phyloP scores from a whole-genome alignment of 2,888 invertebrate genomes.

The Sinelater perroti region DNA sequence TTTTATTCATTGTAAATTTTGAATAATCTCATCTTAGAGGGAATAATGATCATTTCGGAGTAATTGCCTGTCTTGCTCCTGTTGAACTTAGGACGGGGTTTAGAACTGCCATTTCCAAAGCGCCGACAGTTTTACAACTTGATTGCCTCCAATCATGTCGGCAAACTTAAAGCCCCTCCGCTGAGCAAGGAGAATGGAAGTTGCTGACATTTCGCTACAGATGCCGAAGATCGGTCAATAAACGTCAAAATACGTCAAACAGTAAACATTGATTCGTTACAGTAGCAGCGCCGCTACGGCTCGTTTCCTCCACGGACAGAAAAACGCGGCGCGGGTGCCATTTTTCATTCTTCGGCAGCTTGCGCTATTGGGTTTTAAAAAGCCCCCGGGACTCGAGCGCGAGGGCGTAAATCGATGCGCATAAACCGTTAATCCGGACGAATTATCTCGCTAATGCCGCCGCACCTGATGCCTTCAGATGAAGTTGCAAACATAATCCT shows the following conservation, averaged over 20 bases:
- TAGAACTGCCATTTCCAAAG: constrained; percentile 52
- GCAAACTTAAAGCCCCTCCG: constrained; percentile 38
- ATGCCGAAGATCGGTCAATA: constrained; percentile 46
- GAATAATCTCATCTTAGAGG: too few species aligned
- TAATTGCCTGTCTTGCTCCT: too few species aligned
- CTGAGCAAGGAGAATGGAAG: constrained; percentile 35
- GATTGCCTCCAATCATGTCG: constrained; percentile 47
- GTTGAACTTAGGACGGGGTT: too few species aligned
- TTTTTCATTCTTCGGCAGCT: too few species aligned
- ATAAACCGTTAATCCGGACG: neutral
- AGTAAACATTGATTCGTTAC: constrained; percentile 41
- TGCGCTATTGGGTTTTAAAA: neutral
- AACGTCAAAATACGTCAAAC: constrained; percentile 46
- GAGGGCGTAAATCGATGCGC: neutral
- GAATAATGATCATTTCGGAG: too few species aligned
- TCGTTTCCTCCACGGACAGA: too few species aligned
- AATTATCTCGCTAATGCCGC: too few species aligned
- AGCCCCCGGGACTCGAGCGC: neutral
- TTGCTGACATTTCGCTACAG: constrained; percentile 43
- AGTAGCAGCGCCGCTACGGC: constrained; percentile 37
- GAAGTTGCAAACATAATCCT: too few species aligned
- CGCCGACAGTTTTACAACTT: constrained; percentile 52
- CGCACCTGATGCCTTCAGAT: too few species aligned
- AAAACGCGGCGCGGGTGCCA: too few species aligned
- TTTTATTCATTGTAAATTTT: too few species aligned